Percentiles rank a stretch among this genome's conserved stretches.
phyloP scores from a whole-genome alignment of 2,888 invertebrate species.

The Tuberolachnus salignus region DNA sequence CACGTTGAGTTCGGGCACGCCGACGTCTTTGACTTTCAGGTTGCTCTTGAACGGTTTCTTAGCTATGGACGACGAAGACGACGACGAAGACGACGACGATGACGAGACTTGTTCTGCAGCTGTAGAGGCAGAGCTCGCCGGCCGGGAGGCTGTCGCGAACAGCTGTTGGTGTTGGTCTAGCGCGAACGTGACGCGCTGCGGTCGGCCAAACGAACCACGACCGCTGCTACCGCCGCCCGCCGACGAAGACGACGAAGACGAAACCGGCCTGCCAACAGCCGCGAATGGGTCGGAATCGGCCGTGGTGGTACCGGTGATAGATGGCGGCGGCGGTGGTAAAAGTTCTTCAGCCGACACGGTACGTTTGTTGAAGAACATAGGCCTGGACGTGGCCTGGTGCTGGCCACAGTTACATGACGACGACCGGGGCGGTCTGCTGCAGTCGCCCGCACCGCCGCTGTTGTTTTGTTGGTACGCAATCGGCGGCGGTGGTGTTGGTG shows the following conservation, averaged over 20 bases:
- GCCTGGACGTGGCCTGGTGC: conserved; percentile 58
- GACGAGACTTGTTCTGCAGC: neutral
- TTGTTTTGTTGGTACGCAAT: conserved; percentile 49
- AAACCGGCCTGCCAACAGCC: conserved; percentile 2
- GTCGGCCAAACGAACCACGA: conserved; percentile 61
- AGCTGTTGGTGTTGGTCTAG: conserved; percentile 59
- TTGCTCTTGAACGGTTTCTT: conserved; percentile 52
- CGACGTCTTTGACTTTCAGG: conserved; percentile 40
- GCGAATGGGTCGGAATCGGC: conserved; percentile 11
- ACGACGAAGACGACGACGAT: conserved; percentile 8
- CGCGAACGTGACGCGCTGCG: conserved; percentile 61
- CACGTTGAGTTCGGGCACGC: conserved; percentile 16
- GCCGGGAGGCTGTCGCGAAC: neutral
- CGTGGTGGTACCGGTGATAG: conserved; percentile 56
- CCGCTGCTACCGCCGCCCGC: conserved; percentile 58
- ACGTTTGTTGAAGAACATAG: conserved; percentile 59
- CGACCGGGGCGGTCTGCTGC: conserved; percentile 33
- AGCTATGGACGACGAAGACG: conserved; percentile 2
- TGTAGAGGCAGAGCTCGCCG: neutral
- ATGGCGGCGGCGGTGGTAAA: conserved; percentile 42
- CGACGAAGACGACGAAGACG: conserved; percentile 52
- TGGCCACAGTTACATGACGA: conserved; percentile 59
- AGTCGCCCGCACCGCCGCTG: conserved; percentile 10
- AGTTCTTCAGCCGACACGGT: conserved; percentile 60
- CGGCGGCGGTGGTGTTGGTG: conserved; percentile 28